Conservation (phyloP, 2,888 invertebrate species). For the Platycheirus albimanus region DNA sequence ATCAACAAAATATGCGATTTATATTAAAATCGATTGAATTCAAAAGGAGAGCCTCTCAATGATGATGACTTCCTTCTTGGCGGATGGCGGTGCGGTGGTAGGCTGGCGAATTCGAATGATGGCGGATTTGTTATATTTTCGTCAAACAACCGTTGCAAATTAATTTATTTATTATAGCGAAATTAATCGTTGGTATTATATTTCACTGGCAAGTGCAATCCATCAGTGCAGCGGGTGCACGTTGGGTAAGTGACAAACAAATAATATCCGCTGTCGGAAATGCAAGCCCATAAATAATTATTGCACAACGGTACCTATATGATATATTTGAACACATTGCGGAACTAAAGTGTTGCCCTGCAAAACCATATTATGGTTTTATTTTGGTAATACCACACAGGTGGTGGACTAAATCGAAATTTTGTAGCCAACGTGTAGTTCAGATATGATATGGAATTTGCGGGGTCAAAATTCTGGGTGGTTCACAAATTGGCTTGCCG, state of each 20-base stretch:
- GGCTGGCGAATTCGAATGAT: too few species aligned
- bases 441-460: neutral
- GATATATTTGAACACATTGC: constrained; percentile 62
- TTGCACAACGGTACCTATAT: constrained; percentile 48
- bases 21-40: constrained; percentile 46
- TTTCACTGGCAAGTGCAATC: constrained; percentile 58
- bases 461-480: neutral
- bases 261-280: constrained; percentile 73
- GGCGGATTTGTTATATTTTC: constrained; percentile 31
- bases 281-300: constrained; percentile 69
- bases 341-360: constrained; percentile 32
- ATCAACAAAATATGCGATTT: constrained; percentile 41
- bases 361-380: constrained; percentile 48
- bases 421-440: neutral
- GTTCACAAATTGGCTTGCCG: constrained; percentile 11
- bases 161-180: constrained; percentile 60
- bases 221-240: constrained; percentile 53
- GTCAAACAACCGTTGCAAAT: constrained; percentile 39
- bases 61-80: constrained; percentile 40
- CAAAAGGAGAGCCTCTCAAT: constrained; percentile 18
- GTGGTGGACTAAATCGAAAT: constrained; percentile 8
- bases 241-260: constrained; percentile 70
- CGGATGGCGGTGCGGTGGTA: too few species aligned
- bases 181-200: constrained; percentile 63
- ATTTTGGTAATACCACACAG: constrained; percentile 31